Evolutionary conservation across 2,888 invertebrate genomes (phyloP).

Genomic region (Mythimna impura): DNA sequence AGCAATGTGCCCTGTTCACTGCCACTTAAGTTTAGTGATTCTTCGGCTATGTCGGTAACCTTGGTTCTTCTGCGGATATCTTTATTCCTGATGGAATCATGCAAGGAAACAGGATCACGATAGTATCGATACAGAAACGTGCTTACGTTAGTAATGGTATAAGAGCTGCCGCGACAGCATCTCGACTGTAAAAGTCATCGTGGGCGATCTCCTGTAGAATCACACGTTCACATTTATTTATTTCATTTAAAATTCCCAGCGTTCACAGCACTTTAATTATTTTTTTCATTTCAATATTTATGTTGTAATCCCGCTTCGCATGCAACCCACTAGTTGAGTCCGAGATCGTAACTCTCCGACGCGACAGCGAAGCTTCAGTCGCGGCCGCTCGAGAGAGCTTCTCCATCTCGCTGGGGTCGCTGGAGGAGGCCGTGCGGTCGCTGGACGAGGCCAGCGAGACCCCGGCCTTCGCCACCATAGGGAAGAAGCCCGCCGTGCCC

Average conservation of each 20-base stretch:
- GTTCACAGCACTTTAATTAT: conserved; percentile 2
- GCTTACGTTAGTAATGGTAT: too few species aligned
- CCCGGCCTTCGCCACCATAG: conserved; percentile 85
- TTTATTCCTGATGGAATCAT: too few species aligned
- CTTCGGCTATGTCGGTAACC: too few species aligned
- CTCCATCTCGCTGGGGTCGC: conserved; percentile 86
- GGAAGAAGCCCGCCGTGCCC: conserved; percentile 88
- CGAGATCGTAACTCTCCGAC: conserved; percentile 89
- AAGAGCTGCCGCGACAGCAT: neutral
- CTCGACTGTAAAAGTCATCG: neutral
- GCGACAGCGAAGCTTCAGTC: conserved; percentile 87
- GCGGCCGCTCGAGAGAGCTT: conserved; percentile 87
- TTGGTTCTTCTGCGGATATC: too few species aligned
- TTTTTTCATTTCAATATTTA: conserved; percentile 29
- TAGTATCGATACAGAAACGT: too few species aligned
- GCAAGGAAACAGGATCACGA: too few species aligned
- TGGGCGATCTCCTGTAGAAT: too few species aligned
- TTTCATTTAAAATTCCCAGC: neutral
- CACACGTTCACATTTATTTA: neutral
- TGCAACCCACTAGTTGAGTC: conserved; percentile 77
- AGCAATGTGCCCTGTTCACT: too few species aligned
- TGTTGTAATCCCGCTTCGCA: conserved; percentile 75
- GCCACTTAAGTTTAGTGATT: too few species aligned
- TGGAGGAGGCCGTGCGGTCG: conserved; percentile 86
- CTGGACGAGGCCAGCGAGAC: conserved; percentile 84